Evolutionary conservation across 2,888 invertebrate genomes (phyloP), one percentile per base, ranked within the genome.

Genomic region (Osmoderma eremita): DNA sequence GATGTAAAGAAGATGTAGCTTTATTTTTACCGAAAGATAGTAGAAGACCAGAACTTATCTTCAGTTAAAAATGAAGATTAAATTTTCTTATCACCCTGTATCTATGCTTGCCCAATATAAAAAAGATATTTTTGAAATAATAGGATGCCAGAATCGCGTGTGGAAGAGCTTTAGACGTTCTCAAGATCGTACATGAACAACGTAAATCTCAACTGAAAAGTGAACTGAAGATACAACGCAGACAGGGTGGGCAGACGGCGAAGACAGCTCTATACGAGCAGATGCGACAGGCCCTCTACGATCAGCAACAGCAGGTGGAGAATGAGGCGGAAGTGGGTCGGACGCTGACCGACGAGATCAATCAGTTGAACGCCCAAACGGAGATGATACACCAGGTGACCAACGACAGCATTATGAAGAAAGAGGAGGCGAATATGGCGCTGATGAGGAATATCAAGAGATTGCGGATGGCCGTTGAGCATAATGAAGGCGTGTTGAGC

Each of bases 291-390:
- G 78, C 81, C 2, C 71, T 82, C 6, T 72, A 75, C 45, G 81
- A 81, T 62, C 79, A 80, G 3, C 81, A 82, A 62, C 77, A 75
- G 67, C 73, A 75, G 56, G 81, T 82, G 3, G 82, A 82, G 72
- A 78, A 80, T 63, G 82, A 83, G 69, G 80, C 81, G 0, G 77
- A 77, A 22, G 74, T 76, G 17, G 82, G 82, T 1, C 79, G 78
- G 65, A 73, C 76, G 63, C 72, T 83, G 22, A 79, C 79, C 0
- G 78, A 77, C 17, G 77, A 82, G 74, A 81, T 82, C 13, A 81
- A 81, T 64, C 74, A 72, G 4, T 71, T 82, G 3, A 78, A 75
- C 50, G 78, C 76, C 20, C 80, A 81, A 69, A 78, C 76, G 1
- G 79, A 79, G 64, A 68, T 74, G n/a, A 77, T 78, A 65, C 75